Evolutionary conservation across 2,113 vertebrate genomes (phyloP).

Genomic region (Dicentrarchus labrax): DNA sequence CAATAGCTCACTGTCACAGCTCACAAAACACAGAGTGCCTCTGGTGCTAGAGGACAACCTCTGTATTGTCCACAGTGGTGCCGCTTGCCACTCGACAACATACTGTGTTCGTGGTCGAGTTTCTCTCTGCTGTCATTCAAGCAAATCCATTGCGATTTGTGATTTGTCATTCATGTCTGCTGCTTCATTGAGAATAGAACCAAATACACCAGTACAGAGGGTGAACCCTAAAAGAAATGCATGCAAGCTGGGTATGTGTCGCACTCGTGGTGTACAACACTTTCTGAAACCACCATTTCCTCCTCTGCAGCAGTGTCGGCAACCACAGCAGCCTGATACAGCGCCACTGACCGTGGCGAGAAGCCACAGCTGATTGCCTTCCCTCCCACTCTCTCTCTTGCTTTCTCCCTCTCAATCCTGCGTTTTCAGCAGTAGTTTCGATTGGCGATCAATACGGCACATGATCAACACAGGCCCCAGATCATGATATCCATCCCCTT

Average conservation of each 20-base stretch:
- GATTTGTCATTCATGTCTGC: slow-evolving; percentile 48
- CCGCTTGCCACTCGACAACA: slow-evolving; percentile 22
- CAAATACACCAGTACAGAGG: not conserved
- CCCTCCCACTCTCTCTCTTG: slow-evolving; percentile 54
- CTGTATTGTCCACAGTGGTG: slow-evolving; percentile 48
- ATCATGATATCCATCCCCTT: slow-evolving; percentile 76
- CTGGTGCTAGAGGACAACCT: slow-evolving; percentile 52
- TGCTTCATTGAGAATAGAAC: slow-evolving; percentile 24
- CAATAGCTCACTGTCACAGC: slow-evolving; percentile 78
- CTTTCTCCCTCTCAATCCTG: slow-evolving; percentile 46
- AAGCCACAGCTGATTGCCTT: slow-evolving; percentile 69
- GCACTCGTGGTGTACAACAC: not conserved
- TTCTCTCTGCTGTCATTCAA: slow-evolving; percentile 46
- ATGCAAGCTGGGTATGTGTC: not conserved
- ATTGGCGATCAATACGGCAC: slow-evolving; percentile 77
- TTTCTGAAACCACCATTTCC: slow-evolving; percentile 49
- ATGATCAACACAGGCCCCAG: slow-evolving; percentile 73
- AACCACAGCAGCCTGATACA: slow-evolving; percentile 49
- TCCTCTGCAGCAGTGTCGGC: slow-evolving; percentile 30
- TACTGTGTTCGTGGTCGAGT: slow-evolving; percentile 40
- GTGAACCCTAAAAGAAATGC: slow-evolving; percentile 11
- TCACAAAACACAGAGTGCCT: slow-evolving; percentile 71
- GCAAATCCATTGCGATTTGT: slow-evolving; percentile 37
- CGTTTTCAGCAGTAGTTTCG: slow-evolving; percentile 75
- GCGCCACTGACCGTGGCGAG: slow-evolving; percentile 36